These are phyloP conservation scores for Gasteruption jaculator DNA, from an alignment of 2,888 invertebrate genomes.

Conservation along the genomic window DNA sequence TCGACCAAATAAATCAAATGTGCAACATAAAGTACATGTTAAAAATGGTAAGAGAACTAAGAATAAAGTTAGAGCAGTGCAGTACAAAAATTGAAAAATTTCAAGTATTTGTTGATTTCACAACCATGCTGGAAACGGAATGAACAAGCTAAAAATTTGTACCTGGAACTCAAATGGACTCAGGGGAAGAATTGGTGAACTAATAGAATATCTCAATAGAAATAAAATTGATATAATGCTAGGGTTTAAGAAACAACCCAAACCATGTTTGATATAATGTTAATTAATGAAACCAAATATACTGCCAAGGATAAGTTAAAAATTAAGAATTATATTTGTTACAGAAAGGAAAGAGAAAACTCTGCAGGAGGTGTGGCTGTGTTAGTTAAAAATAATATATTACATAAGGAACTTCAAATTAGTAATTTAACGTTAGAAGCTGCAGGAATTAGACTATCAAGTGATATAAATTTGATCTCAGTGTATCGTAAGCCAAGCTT, in stretches of 20 bases:
- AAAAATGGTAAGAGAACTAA: conserved; percentile 10
- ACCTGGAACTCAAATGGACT: conserved; percentile 26
- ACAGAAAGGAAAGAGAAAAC: conserved; percentile 18
- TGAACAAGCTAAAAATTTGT: conserved; percentile 16
- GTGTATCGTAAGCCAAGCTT: conserved; percentile 23
- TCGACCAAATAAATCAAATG: conserved; percentile 18
- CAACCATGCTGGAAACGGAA: too few species aligned
- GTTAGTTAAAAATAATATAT: conserved; percentile 23
- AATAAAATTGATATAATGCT: conserved; percentile 21
- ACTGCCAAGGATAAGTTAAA: conserved; percentile 19
- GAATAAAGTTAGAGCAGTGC: conserved; percentile 4
- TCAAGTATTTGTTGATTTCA: too few species aligned
- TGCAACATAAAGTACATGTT: conserved; percentile 13
- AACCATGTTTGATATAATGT: too few species aligned
- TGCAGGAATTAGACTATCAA: conserved; percentile 19
- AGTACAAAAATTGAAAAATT: too few species aligned
- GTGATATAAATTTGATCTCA: conserved; percentile 18
- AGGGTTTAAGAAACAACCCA: too few species aligned
- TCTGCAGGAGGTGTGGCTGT: conserved; percentile 23
- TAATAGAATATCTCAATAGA: conserved; percentile 20
- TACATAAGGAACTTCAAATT: conserved; percentile 10
- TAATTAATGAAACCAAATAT: conserved; percentile 23
- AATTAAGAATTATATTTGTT: conserved; percentile 19
- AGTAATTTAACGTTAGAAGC: conserved; percentile 16
- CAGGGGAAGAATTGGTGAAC: conserved; percentile 18